phyloP scores from a whole-genome alignment of 2,888 invertebrate species.

The Archaeoteleia sp. region DNA sequence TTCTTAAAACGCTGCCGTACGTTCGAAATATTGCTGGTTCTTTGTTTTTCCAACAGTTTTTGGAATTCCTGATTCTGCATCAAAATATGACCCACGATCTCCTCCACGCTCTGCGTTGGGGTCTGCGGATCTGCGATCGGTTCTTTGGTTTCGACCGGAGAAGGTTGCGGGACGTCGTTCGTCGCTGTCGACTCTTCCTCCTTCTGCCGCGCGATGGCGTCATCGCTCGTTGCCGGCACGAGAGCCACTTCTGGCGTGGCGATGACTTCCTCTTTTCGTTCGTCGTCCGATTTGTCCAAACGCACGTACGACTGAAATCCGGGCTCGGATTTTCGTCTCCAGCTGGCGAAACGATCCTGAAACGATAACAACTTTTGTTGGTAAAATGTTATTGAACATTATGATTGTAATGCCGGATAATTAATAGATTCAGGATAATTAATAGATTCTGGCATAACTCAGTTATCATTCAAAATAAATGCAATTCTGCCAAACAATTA shows the following conservation, averaged over 20 bases:
- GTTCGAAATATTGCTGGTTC: conserved; percentile 76
- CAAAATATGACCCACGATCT: conserved; percentile 88
- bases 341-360: conserved; percentile 79
- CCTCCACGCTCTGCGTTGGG: conserved; percentile 79
- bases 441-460: no score
- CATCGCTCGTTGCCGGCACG: conserved; percentile 8
- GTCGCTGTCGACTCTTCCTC: conserved; percentile 59
- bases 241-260: conserved; percentile 55
- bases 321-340: conserved; percentile 85
- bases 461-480: no score
- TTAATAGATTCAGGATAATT: no score
- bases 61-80: conserved; percentile 90
- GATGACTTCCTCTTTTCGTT: conserved; percentile 56
- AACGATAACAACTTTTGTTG: no score
- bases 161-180: conserved; percentile 9
- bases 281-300: conserved; percentile 68
- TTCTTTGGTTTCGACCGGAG: conserved; percentile 44
- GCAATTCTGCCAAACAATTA: no score
- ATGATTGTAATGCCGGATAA: no score
- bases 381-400: no score
- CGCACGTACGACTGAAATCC: conserved; percentile 76
- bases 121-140: conserved; percentile 30
- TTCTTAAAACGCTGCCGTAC: conserved; percentile 77
- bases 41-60: conserved; percentile 84
- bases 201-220: conserved; percentile 75